Base-by-base conservation (phyloP, 92 coral and sea anemone genomes). In the Heliopora coerulea region DNA sequence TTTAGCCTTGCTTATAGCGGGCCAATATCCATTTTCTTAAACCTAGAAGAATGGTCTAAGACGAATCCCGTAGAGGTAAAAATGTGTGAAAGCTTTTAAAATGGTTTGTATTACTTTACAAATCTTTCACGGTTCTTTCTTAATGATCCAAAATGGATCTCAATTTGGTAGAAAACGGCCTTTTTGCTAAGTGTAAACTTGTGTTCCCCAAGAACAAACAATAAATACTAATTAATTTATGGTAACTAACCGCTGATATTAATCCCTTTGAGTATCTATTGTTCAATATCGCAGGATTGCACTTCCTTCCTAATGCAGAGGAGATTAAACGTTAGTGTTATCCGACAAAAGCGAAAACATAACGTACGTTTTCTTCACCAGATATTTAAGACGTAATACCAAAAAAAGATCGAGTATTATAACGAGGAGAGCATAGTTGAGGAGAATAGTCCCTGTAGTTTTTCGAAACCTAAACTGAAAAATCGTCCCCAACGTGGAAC, bases 141-240 rank as follows among this genome's bases (percentile, higher is more conserved):
- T n/a, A n/a, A 46, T 46, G 14, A 46, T 15, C 52, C n/a, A 15
- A 6, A 46, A 46, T 46, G 17, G 2, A 6, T 46, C 15, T 46
- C 52, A 8, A 46, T 15, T 46, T 15, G 2, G 7, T 15, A 6
- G 52, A 8, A 15, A 46, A 46, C 12, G 7, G n/a, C 15, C 2
- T 2, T 46, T 46, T 15, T 2, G n/a, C 14, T 46, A 46, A 46
- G 52, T 46, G 52, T 46, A 46, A 37, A 65, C 46, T 65, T 42
- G 26, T 3, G 33, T 9, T 46, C 48, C 41, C 74, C 59, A 25
- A 48, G 59, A 27, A 29, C 33, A 46, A 67, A 67, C 74, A 67
- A 67, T 67, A 33, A 20, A 17, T 27, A 37, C 59, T 44, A 67
- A 67, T 67, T 49, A 67, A 44, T 23, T 1, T 20, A 37, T 48